Evolutionary conservation across 30 jellyfish, hydroid and myxozoan genomes (phyloP), one percentile per base, ranked within the genome.

Genomic region (Phacellophora camtschatica): DNA sequence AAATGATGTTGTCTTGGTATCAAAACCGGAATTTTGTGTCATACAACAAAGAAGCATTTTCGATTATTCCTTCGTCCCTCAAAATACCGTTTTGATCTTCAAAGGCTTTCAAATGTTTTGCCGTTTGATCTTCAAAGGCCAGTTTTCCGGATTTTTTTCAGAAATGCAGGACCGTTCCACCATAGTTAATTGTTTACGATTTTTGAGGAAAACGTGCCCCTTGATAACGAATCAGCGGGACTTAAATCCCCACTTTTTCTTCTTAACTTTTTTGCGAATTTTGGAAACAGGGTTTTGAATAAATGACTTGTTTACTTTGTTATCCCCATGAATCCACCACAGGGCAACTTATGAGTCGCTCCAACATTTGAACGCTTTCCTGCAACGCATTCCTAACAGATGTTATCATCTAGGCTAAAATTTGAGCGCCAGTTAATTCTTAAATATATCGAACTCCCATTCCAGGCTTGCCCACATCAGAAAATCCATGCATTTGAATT

Each of bases 81-180:
- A 55, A 61, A 33, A 76, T 34, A 1, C 70, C 55, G 13, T 61
- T 34, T 27, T 9, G 23, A 36, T 76, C 88, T 12, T 56, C 1
- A 76, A 59, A 76, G 11, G 58, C 68, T 28, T 30, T 10, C 5
- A 39, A 51, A 24, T 15, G 10, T 64, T 28, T 25, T 24, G 23
- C 34, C 31, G 81, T 36, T 29, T 43, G 39, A 15, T 61, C 62
- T n/a, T 30, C 4, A 20, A 23, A 72, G 85, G 73, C 85, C 46
- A 23, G 8, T 3, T 71, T 71, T 50, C 7, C 23, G 53, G n/a
- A 19, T 7, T 23, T 24, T 19, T 19, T 12, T 5, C 9, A 71
- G 55, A 50, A 71, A 71, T 36, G 5, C 35, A 18, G 85, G 72
- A 2, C 85, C 85, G 5, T 71, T 12, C 55, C 85, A 71, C 85